Base-by-base conservation (phyloP, 2,797 vertebrate genomes). In the Gymnothorax reevesii region DNA sequence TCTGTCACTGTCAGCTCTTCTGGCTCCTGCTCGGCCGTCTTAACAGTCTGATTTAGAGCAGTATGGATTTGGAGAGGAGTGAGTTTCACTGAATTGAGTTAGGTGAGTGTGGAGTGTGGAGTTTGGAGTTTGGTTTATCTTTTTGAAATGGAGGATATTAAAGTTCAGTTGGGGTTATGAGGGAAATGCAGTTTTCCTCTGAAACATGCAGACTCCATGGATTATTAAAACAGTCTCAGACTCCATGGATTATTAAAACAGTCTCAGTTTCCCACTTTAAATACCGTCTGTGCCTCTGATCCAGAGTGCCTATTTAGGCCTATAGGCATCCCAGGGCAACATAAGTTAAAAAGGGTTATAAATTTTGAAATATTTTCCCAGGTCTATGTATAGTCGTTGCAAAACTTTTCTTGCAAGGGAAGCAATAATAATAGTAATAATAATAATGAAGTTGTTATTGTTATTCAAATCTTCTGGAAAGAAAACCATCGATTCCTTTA, bases 1-100 rank as follows among this genome's bases (percentile, higher is more conserved):
- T 93, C 90, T 49, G 84, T 94, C 92, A 91, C 87, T 92, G 93
- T 90, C 91, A 93, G 87, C 86, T 86, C 27, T 86, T 91, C 94
- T 95, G 94, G 95, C 95, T 94, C 85, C 89, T 91, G 89, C 86
- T 83, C 54, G 83, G 87, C 83, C 83, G 87, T 89, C 57, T 71
- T 87, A 77, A 89, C 89, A 89, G 33, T 83, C 82, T 7, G 88
- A 87, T 90, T 91, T 85, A 88, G 84, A 89, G 84, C 82, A 80
- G 89, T 89, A 86, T 27, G 0, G 27, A 27, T 87, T 57, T 84
- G 49, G 12, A 2, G 83, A 85, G 4, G 83, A 49, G 82, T 22
- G 57, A 62, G n/a, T 60, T 83, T 27, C 25, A 4, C 59, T 83
- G 25, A 42, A 62, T 83, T 83, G 33, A 59, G 82, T 83, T 60